Percentiles rank a stretch among this genome's conserved stretches.
Evolutionary conservation across 2,797 vertebrate genomes (phyloP).

Genomic region (Acanthurus leucopareius): DNA sequence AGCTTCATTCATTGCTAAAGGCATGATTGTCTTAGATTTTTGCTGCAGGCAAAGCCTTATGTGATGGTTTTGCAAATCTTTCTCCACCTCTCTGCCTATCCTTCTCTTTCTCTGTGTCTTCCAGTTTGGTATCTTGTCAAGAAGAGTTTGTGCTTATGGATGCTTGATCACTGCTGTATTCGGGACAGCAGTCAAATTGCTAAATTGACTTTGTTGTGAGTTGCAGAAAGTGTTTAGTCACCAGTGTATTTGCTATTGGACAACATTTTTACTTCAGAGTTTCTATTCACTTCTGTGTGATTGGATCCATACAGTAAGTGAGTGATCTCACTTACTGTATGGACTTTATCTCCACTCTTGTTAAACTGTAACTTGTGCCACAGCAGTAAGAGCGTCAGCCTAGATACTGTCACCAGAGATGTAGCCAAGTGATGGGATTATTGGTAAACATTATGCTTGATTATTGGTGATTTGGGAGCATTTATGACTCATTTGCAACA

Average conservation of each 20-base stretch:
- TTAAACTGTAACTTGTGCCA: constrained; percentile 72
- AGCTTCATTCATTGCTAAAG: constrained; percentile 15
- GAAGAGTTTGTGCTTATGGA: constrained; percentile 9
- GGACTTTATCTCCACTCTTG: constrained; percentile 53
- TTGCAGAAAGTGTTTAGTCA: not conserved
- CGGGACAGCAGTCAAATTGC: not conserved
- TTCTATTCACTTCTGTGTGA: constrained; percentile 1
- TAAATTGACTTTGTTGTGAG: not conserved
- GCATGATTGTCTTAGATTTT: not conserved
- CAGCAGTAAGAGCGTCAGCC: not conserved
- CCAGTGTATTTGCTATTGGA: no score
- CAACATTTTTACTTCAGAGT: constrained; percentile 5
- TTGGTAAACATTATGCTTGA: constrained; percentile 42
- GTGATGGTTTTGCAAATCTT: constrained; percentile 13
- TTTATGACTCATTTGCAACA: constrained; percentile 48
- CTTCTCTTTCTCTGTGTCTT: constrained; percentile 18
- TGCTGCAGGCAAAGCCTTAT: constrained; percentile 10
- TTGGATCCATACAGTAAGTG: constrained; percentile 14
- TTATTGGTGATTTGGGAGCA: constrained; percentile 49
- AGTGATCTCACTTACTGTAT: constrained; percentile 13
- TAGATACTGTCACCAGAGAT: constrained; percentile 1
- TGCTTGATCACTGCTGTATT: constrained; percentile 15
- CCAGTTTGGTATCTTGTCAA: constrained; percentile 21
- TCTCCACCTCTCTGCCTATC: not conserved
- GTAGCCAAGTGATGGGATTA: constrained; percentile 41